Evolutionary conservation across 2,888 invertebrate species (phyloP).

Genomic region (Harpalus rufipes): DNA sequence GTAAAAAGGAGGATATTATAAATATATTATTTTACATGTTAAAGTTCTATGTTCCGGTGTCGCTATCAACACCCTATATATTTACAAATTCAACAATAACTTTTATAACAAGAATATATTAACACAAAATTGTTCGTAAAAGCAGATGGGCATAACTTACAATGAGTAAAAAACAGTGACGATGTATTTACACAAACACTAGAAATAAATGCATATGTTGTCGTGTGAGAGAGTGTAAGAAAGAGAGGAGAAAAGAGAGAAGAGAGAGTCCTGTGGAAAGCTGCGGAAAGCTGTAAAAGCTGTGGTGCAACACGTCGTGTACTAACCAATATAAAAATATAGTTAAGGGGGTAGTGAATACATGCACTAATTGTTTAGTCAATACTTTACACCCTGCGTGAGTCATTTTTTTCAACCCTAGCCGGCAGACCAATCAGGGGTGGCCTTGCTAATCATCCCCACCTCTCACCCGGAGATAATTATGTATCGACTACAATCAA

Average conservation of each 20-base stretch:
- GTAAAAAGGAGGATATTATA: too few relatives aligned
- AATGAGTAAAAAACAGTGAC: too few relatives aligned
- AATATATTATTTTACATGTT: too few relatives aligned
- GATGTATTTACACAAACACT: too few relatives aligned
- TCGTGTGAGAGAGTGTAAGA: not conserved
- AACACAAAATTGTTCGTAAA: too few relatives aligned
- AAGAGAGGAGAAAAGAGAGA: not conserved
- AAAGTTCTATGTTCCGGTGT: too few relatives aligned
- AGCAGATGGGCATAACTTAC: too few relatives aligned
- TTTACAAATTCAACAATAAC: too few relatives aligned
- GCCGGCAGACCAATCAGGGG: slow-evolving; percentile 77
- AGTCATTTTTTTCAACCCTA: slow-evolving; percentile 78
- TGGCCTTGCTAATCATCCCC: slow-evolving; percentile 77
- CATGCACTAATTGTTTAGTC: slow-evolving; percentile 78
- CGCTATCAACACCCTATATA: too few relatives aligned
- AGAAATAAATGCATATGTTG: slow-evolving; percentile 34
- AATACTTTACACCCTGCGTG: slow-evolving; percentile 79
- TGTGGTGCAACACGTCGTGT: slow-evolving; percentile 59
- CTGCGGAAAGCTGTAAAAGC: slow-evolving; percentile 43
- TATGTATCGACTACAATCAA: slow-evolving; percentile 78
- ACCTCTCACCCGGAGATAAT: slow-evolving; percentile 76
- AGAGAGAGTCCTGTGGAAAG: slow-evolving; percentile 22
- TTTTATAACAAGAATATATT: too few relatives aligned
- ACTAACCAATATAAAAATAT: slow-evolving; percentile 75
- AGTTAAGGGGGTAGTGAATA: slow-evolving; percentile 74